These are phyloP conservation scores for Gallirallus australis DNA, from an alignment of 2,797 vertebrate species.

Conservation along the genomic window DNA sequence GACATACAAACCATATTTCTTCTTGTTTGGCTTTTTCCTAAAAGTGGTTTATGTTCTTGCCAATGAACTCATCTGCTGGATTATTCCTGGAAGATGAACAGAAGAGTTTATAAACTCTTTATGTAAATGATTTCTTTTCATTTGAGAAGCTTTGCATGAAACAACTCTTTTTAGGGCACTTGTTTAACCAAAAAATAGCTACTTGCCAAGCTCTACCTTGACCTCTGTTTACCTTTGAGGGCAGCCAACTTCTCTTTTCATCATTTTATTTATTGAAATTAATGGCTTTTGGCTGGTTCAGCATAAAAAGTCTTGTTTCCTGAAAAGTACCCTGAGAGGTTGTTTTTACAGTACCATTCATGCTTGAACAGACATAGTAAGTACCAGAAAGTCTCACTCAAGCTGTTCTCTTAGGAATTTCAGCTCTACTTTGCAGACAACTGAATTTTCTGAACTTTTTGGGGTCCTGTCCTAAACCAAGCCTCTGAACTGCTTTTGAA, in stretches of 20 bases:
- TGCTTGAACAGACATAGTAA: neutral
- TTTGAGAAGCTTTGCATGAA: neutral
- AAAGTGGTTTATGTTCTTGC: neutral
- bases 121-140: neutral
- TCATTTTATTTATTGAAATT: conserved; percentile 18
- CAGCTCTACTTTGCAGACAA: neutral
- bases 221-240: conserved; percentile 39
- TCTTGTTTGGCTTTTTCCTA: neutral
- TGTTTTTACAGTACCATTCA: neutral
- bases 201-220: neutral
- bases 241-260: neutral
- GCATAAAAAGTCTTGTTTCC: conserved; percentile 37
- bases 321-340: conserved; percentile 18
- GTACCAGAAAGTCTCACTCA: neutral
- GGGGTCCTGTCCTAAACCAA: neutral
- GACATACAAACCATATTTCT: neutral
- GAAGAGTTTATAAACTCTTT: neutral
- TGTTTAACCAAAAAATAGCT: neutral
- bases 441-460: neutral
- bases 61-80: neutral
- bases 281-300: conserved; percentile 26
- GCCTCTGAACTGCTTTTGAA: conserved; percentile 4
- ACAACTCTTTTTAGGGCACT: neutral
- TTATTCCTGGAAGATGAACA: conserved; percentile 20
- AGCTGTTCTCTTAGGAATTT: neutral